phyloP scores from a whole-genome alignment of 2,113 vertebrate genomes.

The Tursiops truncatus region DNA sequence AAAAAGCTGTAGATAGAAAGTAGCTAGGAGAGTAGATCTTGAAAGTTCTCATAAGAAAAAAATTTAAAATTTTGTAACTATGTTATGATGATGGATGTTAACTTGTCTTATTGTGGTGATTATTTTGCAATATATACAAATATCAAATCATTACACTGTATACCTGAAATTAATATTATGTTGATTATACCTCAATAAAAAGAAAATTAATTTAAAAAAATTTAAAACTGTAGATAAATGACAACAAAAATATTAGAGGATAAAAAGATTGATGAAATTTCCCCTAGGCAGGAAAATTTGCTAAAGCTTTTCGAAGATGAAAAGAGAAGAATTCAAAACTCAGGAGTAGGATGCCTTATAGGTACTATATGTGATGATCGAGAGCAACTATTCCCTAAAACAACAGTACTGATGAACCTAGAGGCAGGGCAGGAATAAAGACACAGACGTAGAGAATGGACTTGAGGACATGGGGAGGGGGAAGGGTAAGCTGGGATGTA shows the following conservation, averaged over 20 bases:
- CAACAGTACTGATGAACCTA: not conserved
- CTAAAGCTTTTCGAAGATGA: not conserved
- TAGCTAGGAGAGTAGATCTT: not conserved
- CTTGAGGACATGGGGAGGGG: too few species aligned
- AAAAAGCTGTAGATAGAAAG: not conserved
- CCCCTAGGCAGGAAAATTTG: not conserved
- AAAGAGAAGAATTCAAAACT: not conserved
- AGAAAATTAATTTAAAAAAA: not conserved
- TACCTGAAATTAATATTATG: not conserved
- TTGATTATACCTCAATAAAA: not conserved
- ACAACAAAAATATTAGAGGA: not conserved
- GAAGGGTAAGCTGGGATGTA: too few species aligned
- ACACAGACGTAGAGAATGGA: too few species aligned
- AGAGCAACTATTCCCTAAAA: constrained; percentile 32
- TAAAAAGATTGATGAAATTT: constrained; percentile 32
- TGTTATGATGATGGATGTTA: not conserved
- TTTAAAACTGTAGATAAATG: not conserved
- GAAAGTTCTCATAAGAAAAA: not conserved
- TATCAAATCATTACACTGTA: not conserved
- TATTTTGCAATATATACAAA: not conserved
- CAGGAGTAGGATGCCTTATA: not conserved
- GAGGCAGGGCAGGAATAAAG: too few species aligned
- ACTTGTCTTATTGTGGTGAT: not conserved
- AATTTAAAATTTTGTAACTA: not conserved
- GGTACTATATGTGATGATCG: not conserved